Evolutionary conservation across 2,888 invertebrate genomes (phyloP).

Genomic region (Serrognathus titanus): DNA sequence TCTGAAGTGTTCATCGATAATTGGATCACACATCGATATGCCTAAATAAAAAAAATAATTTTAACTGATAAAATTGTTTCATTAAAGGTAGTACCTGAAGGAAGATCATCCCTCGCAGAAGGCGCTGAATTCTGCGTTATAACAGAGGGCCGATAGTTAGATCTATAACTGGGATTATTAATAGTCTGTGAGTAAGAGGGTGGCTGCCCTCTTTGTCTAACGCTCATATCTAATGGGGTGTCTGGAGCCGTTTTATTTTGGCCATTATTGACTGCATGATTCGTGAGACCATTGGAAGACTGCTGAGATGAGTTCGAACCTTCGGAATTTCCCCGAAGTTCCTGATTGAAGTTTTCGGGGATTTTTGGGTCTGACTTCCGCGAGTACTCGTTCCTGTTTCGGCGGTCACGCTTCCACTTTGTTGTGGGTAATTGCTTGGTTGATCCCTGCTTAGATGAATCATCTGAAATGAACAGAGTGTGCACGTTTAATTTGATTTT

Average conservation of each 20-base stretch:
- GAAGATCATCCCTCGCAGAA: slow-evolving; percentile 40
- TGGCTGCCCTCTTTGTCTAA: slow-evolving; percentile 58
- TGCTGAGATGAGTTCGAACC: slow-evolving; percentile 20
- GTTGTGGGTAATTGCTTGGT: slow-evolving; percentile 64
- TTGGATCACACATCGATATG: slow-evolving; percentile 80
- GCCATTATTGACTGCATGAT: slow-evolving; percentile 12
- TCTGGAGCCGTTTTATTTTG: slow-evolving; percentile 40
- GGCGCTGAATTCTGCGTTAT: slow-evolving; percentile 53
- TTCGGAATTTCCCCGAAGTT: slow-evolving; percentile 27
- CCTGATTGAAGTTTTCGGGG: slow-evolving; percentile 39
- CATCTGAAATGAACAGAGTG: slow-evolving; percentile 31
- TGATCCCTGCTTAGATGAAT: slow-evolving; percentile 34
- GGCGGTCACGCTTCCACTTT: slow-evolving; percentile 70
- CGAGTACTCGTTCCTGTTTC: slow-evolving; percentile 50
- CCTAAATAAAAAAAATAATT: slow-evolving; percentile 48
- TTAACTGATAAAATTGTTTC: too few relatives aligned
- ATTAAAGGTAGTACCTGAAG: slow-evolving; percentile 38
- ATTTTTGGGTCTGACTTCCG: slow-evolving; percentile 47
- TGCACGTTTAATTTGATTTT: background rate
- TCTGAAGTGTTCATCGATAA: slow-evolving; percentile 93
- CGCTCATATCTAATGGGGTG: slow-evolving; percentile 62
- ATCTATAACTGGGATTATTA: slow-evolving; percentile 45
- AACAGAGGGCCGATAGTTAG: slow-evolving; percentile 58
- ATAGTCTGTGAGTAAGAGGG: slow-evolving; percentile 58
- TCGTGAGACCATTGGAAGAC: background rate